Evolutionary conservation across 1,140 invertebrate genomes (phyloP).

Genomic region (Dolichoris vasculosae): DNA sequence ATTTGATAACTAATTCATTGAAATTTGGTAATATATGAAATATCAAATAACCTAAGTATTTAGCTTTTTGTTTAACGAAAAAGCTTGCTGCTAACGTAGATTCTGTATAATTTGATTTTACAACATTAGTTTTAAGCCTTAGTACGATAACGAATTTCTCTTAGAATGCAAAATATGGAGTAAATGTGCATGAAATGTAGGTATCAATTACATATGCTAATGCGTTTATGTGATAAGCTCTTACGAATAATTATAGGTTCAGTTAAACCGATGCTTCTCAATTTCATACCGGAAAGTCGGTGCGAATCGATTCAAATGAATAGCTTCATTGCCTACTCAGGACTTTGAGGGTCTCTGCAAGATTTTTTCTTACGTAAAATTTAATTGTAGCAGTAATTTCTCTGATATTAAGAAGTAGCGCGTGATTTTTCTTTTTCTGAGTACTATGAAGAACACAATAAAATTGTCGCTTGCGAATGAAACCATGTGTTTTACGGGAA

Average conservation of each 20-base stretch:
- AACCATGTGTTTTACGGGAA: background rate
- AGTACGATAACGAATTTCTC: background rate
- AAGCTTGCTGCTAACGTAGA: too few relatives aligned
- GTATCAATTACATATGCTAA: conserved; percentile 17
- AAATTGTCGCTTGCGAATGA: conserved; percentile 14
- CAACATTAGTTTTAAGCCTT: too few relatives aligned
- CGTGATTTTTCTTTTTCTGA: background rate
- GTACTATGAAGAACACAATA: background rate
- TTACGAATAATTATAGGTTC: conserved; percentile 9
- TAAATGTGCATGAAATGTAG: background rate
- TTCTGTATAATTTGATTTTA: too few relatives aligned
- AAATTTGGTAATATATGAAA: too few relatives aligned
- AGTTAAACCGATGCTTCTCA: background rate
- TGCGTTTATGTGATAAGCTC: background rate
- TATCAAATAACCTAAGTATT: too few relatives aligned
- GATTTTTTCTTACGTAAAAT: background rate
- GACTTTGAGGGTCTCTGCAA: background rate
- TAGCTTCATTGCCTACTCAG: background rate
- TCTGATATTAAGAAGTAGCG: background rate
- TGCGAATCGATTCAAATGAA: background rate
- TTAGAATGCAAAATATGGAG: background rate
- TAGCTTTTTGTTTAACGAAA: too few relatives aligned
- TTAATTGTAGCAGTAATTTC: background rate
- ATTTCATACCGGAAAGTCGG: background rate
- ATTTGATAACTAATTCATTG: too few relatives aligned